These are phyloP conservation scores for Drosophila kohkoa DNA, from an alignment of 1,140 invertebrate genomes.

Conservation along the genomic window DNA sequence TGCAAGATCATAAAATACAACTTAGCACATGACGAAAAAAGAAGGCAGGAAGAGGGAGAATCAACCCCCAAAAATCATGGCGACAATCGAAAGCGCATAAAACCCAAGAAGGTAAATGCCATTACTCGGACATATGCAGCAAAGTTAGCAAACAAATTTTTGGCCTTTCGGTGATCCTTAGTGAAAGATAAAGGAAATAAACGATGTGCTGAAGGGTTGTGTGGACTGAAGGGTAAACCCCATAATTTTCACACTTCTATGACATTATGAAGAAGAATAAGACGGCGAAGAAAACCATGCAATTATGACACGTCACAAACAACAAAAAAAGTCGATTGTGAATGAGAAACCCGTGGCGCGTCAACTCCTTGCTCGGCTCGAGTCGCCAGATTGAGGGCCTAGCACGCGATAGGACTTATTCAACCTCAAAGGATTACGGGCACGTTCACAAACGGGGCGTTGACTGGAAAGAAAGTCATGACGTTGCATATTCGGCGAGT, in stretches of 20 bases:
- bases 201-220: conserved; percentile 63
- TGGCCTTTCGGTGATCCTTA: conserved; percentile 51
- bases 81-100: conserved; percentile 31
- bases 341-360: conserved; percentile 64
- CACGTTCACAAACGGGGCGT: conserved; percentile 55
- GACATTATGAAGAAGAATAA: conserved; percentile 3
- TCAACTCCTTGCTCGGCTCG: conserved; percentile 33
- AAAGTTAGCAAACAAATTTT: conserved; percentile 74
- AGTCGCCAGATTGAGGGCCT: conserved; percentile 49
- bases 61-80: conserved; percentile 54
- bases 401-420: conserved; percentile 70
- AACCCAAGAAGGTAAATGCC: conserved; percentile 54
- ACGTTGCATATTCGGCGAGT: conserved; percentile 59
- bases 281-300: conserved; percentile 56
- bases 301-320: conserved; percentile 74
- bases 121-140: conserved; percentile 74
- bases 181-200: conserved; percentile 72
- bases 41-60: conserved; percentile 39
- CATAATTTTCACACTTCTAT: conserved; percentile 78
- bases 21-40: conserved; percentile 64
- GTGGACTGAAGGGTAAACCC: conserved; percentile 53
- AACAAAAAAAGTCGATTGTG: conserved; percentile 28
- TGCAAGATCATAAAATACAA: conserved; percentile 62
- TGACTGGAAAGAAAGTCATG: conserved; percentile 74
- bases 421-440: conserved; percentile 66